Percentiles rank a stretch among this genome's conserved stretches.
phyloP scores from a whole-genome alignment of 2,888 invertebrate genomes.

The Morinoia aosen region DNA sequence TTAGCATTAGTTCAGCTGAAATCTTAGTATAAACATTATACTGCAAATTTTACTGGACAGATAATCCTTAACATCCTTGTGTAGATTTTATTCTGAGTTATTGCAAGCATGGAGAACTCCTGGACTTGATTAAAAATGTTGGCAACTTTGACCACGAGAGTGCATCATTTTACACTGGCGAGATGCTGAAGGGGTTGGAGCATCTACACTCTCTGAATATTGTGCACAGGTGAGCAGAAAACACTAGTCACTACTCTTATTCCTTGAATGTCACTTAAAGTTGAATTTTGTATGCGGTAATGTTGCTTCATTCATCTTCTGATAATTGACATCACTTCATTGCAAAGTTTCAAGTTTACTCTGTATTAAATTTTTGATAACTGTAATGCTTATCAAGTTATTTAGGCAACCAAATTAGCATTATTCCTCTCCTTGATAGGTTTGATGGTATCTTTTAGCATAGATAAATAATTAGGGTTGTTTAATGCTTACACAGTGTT shows the following conservation, averaged over 20 bases:
- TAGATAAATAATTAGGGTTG: too few species aligned
- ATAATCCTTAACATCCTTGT: not conserved
- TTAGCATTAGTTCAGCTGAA: not conserved
- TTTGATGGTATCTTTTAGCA: not conserved
- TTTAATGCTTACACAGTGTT: too few species aligned
- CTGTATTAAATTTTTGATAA: not conserved
- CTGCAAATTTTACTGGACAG: not conserved
- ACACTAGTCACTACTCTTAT: not conserved
- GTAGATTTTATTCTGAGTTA: slow-evolving; percentile 92
- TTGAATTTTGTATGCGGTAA: not conserved
- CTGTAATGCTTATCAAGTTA: not conserved
- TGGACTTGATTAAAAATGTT: slow-evolving; percentile 91
- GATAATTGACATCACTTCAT: not conserved
- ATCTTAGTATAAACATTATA: not conserved
- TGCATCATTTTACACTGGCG: slow-evolving; percentile 94
- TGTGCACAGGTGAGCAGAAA: slow-evolving; percentile 81
- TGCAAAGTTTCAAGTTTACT: not conserved
- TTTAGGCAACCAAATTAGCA: not conserved
- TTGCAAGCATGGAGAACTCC: slow-evolving; percentile 94
- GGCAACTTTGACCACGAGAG: slow-evolving; percentile 88
- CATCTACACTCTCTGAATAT: slow-evolving; percentile 89
- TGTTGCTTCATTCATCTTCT: not conserved
- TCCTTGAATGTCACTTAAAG: not conserved
- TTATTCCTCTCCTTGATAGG: not conserved
- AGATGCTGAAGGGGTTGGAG: slow-evolving; percentile 91